Conservation (phyloP, 2,888 invertebrate genomes). For the Linnaemya vulpina region DNA sequence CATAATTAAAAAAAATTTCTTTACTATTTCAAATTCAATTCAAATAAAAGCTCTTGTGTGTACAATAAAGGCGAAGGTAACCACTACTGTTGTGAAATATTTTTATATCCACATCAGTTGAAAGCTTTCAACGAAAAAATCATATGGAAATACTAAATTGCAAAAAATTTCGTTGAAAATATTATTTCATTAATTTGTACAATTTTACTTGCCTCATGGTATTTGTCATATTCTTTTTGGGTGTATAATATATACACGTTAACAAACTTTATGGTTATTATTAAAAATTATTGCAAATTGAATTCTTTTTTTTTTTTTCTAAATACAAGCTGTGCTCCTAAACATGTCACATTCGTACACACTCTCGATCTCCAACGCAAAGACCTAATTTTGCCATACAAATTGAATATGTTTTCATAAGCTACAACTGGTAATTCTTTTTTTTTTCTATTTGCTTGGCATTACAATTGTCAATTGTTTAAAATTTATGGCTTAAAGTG, state of each 20-base stretch:
- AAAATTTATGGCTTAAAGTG: slow-evolving; percentile 71
- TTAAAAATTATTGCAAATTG: slow-evolving; percentile 73
- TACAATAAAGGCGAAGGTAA: too few species aligned
- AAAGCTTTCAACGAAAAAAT: background rate
- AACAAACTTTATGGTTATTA: slow-evolving; percentile 72
- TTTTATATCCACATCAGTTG: background rate
- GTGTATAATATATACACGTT: slow-evolving; percentile 62
- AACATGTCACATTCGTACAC: slow-evolving; percentile 15
- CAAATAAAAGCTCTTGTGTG: too few species aligned
- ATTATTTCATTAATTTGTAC: background rate
- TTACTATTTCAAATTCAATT: too few species aligned
- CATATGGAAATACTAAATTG: background rate
- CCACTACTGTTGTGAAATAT: background rate
- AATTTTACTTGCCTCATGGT: slow-evolving; percentile 45
- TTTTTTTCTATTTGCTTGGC: slow-evolving; percentile 36
- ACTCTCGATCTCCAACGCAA: slow-evolving; percentile 60
- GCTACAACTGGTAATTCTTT: slow-evolving; percentile 29
- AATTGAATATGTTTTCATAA: slow-evolving; percentile 51
- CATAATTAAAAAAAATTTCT: too few species aligned
- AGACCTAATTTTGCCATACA: slow-evolving; percentile 63
- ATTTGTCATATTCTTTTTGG: slow-evolving; percentile 67
- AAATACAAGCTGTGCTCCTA: slow-evolving; percentile 17
- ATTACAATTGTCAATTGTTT: slow-evolving; percentile 72
- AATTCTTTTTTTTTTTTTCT: slow-evolving; percentile 53
- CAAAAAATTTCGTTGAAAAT: slow-evolving; percentile 17